Evolutionary conservation across 1,140 invertebrate species (phyloP).

Genomic region (Triops cancriformis): DNA sequence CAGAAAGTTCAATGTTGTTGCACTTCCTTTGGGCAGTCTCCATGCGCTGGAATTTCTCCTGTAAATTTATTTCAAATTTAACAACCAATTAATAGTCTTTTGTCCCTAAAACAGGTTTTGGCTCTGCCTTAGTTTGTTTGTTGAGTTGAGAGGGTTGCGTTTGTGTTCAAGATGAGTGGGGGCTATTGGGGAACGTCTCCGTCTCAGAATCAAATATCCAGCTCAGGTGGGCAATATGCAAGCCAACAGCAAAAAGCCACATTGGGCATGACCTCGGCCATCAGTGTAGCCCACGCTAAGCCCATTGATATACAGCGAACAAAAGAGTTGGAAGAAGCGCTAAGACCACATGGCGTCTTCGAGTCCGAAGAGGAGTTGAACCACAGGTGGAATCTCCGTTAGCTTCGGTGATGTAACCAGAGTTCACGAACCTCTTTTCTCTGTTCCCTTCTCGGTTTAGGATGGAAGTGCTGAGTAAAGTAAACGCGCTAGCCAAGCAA

Average conservation of each 20-base stretch:
- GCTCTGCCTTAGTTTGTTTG: background rate
- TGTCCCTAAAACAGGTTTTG: background rate
- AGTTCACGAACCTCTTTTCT: background rate
- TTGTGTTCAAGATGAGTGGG: background rate
- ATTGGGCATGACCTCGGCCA: constrained; percentile 83
- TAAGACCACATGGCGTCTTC: constrained; percentile 83
- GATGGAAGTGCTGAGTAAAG: constrained; percentile 56
- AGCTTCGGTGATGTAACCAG: constrained; percentile 23
- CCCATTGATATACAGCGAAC: constrained; percentile 72
- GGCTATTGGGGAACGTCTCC: background rate
- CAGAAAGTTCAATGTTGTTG: constrained; percentile 12
- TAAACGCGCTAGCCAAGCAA: constrained; percentile 79
- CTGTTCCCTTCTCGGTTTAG: constrained; percentile 33
- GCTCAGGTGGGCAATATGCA: background rate
- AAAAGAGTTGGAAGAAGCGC: constrained; percentile 67
- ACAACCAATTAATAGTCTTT: background rate
- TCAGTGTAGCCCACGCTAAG: constrained; percentile 79
- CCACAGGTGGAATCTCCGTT: constrained; percentile 51
- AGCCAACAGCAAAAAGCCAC: constrained; percentile 25
- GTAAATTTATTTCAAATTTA: background rate
- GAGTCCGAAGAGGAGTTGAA: constrained; percentile 84
- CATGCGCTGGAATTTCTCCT: constrained; percentile 9
- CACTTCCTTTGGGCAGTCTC: background rate
- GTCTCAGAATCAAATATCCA: background rate
- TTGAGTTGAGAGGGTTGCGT: background rate